Evolutionary conservation across 2,888 invertebrate genomes (phyloP).

Genomic region (Synergus umbraculus): DNA sequence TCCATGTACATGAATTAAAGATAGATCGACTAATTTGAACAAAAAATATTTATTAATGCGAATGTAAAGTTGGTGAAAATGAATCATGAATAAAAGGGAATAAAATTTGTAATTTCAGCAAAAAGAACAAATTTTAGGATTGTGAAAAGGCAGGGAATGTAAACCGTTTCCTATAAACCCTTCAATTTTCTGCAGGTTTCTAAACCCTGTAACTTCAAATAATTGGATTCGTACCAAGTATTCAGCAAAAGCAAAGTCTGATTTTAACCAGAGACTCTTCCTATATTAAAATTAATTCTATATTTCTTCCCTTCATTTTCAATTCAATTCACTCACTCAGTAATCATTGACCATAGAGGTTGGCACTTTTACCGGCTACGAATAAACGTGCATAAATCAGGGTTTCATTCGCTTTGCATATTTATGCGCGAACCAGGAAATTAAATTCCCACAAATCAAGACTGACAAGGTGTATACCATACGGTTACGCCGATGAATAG

Average conservation of each 20-base stretch:
- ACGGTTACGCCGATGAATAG: not conserved
- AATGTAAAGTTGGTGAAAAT: too few relatives aligned
- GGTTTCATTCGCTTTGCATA: slow-evolving; percentile 63
- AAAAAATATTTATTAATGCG: too few relatives aligned
- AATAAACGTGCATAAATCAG: slow-evolving; percentile 66
- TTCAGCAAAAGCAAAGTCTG: not conserved
- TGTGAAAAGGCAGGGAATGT: not conserved
- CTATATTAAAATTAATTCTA: not conserved
- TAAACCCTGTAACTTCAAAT: not conserved
- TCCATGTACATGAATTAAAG: too few relatives aligned
- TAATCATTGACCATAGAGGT: not conserved
- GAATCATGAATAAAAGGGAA: too few relatives aligned
- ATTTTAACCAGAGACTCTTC: not conserved
- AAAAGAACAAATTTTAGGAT: not conserved
- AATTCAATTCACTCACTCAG: slow-evolving; percentile 9
- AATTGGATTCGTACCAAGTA: not conserved
- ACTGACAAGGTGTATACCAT: not conserved
- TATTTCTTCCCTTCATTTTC: not conserved
- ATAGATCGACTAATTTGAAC: too few relatives aligned
- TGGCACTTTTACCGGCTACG: not conserved
- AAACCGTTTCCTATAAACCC: not conserved
- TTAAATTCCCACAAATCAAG: slow-evolving; percentile 67
- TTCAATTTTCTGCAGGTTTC: not conserved
- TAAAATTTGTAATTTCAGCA: too few relatives aligned
- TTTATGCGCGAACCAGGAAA: slow-evolving; percentile 67